Evolutionary conservation across 2,113 vertebrate species (phyloP).

Genomic region (Solea senegalensis): DNA sequence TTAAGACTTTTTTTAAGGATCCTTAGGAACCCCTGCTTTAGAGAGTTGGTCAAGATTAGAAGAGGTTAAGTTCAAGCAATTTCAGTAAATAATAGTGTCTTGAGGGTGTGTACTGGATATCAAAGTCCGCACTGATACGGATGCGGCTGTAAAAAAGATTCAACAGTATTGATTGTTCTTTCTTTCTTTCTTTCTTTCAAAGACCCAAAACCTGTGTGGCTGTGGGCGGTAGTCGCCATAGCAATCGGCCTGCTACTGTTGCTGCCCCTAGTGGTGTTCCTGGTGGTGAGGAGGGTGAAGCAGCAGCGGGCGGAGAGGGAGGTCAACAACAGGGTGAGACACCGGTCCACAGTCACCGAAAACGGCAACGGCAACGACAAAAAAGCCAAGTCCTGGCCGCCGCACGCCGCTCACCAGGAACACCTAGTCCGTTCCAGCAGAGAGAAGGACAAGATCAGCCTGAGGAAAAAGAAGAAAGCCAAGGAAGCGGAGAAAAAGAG

Average conservation of each 20-base stretch:
- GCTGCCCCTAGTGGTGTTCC: constrained; percentile 69
- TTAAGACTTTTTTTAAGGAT: no score
- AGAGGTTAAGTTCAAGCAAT: no score
- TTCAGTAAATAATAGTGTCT: no score
- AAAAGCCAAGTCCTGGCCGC: constrained; percentile 60
- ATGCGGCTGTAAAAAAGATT: no score
- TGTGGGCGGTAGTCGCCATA: constrained; percentile 79
- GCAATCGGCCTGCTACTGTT: constrained; percentile 70
- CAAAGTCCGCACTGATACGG: no score
- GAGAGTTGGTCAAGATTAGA: no score
- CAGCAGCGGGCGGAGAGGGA: constrained; percentile 66
- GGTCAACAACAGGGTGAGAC: constrained; percentile 44
- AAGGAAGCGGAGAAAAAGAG: constrained; percentile 82
- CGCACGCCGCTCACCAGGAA: constrained; percentile 53
- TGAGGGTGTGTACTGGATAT: no score
- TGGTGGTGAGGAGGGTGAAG: constrained; percentile 79
- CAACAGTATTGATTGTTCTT: no score
- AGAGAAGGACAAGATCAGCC: constrained; percentile 72
- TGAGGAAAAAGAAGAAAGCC: constrained; percentile 80
- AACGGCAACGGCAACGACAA: constrained; percentile 42
- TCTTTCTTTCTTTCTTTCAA: background rate
- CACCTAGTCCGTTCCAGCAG: constrained; percentile 50
- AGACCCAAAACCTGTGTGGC: constrained; percentile 70
- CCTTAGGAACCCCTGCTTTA: no score
- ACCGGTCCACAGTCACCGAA: constrained; percentile 54